These are phyloP conservation scores for Sebastes minor DNA, from an alignment of 2,797 vertebrate species.

Conservation along the genomic window DNA sequence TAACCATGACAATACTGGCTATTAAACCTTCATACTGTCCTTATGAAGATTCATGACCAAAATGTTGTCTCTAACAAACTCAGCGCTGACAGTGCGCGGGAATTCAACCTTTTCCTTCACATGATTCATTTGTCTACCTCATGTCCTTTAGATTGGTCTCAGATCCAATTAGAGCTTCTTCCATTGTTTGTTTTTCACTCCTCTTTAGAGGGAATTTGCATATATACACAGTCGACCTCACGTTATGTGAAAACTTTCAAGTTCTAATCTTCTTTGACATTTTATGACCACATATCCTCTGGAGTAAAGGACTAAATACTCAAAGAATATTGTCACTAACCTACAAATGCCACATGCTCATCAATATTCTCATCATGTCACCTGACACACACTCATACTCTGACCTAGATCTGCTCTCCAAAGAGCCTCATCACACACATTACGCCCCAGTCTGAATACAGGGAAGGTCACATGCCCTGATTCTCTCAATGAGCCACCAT, in stretches of 20 bases:
- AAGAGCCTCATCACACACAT: constrained; percentile 25
- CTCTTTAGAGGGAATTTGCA: background rate
- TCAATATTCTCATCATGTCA: constrained; percentile 36
- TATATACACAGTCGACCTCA: background rate
- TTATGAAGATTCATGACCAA: background rate
- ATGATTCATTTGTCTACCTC: background rate
- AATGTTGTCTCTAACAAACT: background rate
- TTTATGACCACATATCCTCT: too few relatives aligned
- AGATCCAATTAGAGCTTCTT: background rate
- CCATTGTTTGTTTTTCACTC: background rate
- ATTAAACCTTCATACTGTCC: background rate
- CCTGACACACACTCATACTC: constrained; percentile 33
- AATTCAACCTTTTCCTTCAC: background rate
- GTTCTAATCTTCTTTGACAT: background rate
- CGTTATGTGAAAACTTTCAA: background rate
- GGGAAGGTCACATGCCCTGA: constrained; percentile 8
- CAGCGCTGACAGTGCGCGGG: background rate
- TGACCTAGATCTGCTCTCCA: constrained; percentile 25
- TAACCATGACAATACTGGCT: background rate
- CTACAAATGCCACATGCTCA: constrained; percentile 3
- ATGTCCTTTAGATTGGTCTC: background rate
- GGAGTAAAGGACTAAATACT: background rate
- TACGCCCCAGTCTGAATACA: constrained; percentile 7
- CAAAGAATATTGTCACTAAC: background rate
- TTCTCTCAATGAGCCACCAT: constrained; percentile 18